phyloP scores from a whole-genome alignment of 2,797 vertebrate genomes.

The Myotis daubentonii region DNA sequence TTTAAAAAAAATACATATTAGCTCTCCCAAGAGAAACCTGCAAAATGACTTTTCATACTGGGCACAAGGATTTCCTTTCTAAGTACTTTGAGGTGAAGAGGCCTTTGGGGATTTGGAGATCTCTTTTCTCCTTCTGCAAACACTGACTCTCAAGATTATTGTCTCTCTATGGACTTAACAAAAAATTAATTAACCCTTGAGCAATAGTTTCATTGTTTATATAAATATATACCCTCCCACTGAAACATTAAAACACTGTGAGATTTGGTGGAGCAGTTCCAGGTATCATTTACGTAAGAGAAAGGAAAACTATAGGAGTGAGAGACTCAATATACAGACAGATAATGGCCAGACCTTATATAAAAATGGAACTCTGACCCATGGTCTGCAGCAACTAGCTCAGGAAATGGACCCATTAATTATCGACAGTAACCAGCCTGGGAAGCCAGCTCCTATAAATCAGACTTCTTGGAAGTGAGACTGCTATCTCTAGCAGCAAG shows the following conservation, averaged over 20 bases:
- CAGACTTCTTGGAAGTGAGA: neutral
- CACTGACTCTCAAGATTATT: neutral
- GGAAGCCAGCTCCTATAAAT: neutral
- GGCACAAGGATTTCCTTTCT: neutral
- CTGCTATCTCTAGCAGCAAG: neutral
- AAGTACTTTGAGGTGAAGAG: neutral
- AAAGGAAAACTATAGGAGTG: neutral
- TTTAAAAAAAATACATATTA: too few species aligned
- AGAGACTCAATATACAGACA: neutral
- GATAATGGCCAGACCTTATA: neutral
- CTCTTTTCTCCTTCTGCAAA: neutral
- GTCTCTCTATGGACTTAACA: neutral
- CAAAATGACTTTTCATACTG: neutral
- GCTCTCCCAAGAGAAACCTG: neutral
- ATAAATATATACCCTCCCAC: neutral
- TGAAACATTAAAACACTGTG: neutral
- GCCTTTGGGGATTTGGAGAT: neutral
- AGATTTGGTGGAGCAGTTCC: neutral
- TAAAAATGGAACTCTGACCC: neutral
- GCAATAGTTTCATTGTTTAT: neutral
- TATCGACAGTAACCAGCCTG: neutral
- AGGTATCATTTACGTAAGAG: neutral
- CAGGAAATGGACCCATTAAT: neutral
- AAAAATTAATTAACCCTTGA: neutral
- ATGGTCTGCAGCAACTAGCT: neutral